Base-by-base conservation (phyloP, 2,797 vertebrate genomes). In the Eidolon dupreanum region DNA sequence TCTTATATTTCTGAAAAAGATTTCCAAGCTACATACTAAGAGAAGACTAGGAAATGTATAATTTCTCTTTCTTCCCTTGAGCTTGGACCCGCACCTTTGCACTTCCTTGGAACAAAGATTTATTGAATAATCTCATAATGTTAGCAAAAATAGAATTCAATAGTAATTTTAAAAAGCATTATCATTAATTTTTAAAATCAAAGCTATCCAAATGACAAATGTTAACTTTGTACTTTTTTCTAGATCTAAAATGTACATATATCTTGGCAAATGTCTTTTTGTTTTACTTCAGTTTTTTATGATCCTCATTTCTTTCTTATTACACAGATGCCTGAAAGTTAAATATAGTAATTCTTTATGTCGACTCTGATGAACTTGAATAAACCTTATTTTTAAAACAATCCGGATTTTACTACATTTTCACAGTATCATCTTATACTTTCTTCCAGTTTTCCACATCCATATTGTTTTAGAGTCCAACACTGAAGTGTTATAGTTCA, bases 361-460 rank as follows among this genome's bases (percentile, higher is more conserved):
- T 81, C 33, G 43, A 28, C 20, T 90, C 16, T 93, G 68, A 38
- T 94, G 81, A 90, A 26, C 93, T 93, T 83, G 63, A 92, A 28
- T 94, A 74, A 87, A 38, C 4, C 41, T 90, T n/a, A 68, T 83
- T 94, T 95, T 90, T 73, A 73, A 89, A 79, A 83, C 11, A 93
- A 90, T 85, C 90, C n/a, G 38, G 24, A 73, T 90, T 79, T 92
- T 84, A 73, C 36, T 74, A 10, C 22, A 9, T 87, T 83, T 88
- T 33, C 36, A 71, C 33, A 55, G 5, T 19, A 36, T 89, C 41
- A 43, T 77, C 49, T 53, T 70, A 36, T 6, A 86, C 11, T 83
- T 88, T 33, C 5, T n/a, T 75, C 20, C 13, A 59, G 3, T 90
- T 93, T 78, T 66, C 41, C 5, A 59, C 22, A 83, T 89, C 26